These are phyloP conservation scores for Sinocyclocheilus anshuiensis DNA, from an alignment of 2,113 vertebrate genomes.

Conservation along the genomic window DNA sequence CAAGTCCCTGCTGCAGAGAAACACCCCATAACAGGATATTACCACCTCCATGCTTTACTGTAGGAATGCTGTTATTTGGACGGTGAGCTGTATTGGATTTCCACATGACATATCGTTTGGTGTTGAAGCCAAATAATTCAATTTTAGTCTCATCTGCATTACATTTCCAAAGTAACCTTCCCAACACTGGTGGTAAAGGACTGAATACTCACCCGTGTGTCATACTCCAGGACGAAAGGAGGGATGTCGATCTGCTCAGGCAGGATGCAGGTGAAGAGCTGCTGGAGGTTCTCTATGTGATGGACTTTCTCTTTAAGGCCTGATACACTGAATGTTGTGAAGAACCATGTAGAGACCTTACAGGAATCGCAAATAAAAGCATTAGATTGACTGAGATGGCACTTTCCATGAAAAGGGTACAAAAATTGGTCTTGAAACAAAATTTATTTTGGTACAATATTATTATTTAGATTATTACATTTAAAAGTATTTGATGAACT, in stretches of 20 bases:
- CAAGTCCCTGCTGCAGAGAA: no score
- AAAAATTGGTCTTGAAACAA: background rate
- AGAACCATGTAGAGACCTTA: constrained; percentile 97
- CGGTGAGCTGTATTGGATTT: no score
- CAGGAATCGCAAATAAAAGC: background rate
- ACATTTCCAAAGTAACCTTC: no score
- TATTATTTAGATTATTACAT: no score
- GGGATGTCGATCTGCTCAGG: constrained; percentile 97
- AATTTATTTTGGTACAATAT: background rate
- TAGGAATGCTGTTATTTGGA: no score
- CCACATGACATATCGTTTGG: no score
- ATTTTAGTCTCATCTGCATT: no score
- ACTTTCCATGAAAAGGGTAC: background rate
- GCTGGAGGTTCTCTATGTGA: constrained; percentile 91
- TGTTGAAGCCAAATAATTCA: no score
- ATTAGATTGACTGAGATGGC: background rate
- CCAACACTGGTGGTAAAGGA: background rate
- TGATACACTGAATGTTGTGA: constrained; percentile 93
- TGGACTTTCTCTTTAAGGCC: constrained; percentile 94
- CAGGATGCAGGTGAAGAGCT: constrained; percentile 92
- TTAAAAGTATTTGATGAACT: background rate
- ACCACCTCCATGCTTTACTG: no score
- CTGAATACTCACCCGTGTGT: constrained; percentile 82
- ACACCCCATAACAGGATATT: no score
- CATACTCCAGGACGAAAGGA: constrained; percentile 94